phyloP scores from a whole-genome alignment of 1,140 invertebrate species.

The Neodiprion virginianus region DNA sequence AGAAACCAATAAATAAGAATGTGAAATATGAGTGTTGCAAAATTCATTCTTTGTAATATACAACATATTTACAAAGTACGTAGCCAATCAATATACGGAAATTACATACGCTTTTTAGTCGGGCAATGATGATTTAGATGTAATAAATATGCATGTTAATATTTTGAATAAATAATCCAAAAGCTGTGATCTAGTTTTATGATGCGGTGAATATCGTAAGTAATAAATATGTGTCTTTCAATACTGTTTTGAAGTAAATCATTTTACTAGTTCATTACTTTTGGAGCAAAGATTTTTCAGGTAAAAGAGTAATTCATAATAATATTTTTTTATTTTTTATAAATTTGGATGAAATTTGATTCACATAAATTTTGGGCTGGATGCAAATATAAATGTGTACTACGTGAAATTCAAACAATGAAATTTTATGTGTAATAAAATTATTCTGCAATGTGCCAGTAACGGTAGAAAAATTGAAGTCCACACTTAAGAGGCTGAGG shows the following conservation, averaged over 20 bases:
- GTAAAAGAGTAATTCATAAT: neutral
- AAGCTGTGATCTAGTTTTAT: slow-evolving; percentile 3
- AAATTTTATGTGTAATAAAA: neutral
- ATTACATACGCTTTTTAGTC: neutral
- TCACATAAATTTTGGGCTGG: neutral
- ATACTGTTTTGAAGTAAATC: neutral
- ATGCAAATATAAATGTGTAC: neutral
- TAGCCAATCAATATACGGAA: slow-evolving; percentile 7
- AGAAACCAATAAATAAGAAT: neutral
- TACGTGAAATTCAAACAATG: neutral
- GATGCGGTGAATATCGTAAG: neutral
- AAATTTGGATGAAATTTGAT: neutral
- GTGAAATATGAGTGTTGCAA: slow-evolving; percentile 7
- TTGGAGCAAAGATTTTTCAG: neutral
- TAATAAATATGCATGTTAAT: neutral
- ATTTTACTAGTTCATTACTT: neutral
- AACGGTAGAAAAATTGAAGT: too few species aligned
- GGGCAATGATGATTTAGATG: slow-evolving; percentile 2
- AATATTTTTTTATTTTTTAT: neutral
- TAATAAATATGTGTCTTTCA: neutral
- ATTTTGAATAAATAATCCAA: neutral
- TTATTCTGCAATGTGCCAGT: neutral
- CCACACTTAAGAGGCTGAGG: too few species aligned
- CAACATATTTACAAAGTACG: slow-evolving; percentile 6
- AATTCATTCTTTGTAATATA: neutral